Percentiles rank a stretch among this genome's conserved stretches.
These are phyloP conservation scores for Amblyjoppa fuscipennis DNA, from an alignment of 2,888 invertebrate genomes.

Conservation along the genomic window DNA sequence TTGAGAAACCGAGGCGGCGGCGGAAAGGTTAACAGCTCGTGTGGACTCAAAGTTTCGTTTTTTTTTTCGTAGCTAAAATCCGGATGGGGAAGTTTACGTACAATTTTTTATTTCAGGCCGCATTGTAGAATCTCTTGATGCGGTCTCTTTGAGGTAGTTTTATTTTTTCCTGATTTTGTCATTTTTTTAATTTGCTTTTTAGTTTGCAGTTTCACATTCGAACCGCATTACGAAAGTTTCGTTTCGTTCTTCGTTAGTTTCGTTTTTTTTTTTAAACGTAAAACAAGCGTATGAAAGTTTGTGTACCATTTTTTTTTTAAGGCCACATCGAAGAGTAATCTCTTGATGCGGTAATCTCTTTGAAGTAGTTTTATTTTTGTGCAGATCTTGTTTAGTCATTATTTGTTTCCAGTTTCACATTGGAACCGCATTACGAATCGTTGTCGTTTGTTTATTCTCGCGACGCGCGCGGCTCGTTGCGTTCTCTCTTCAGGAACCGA, in stretches of 20 bases:
- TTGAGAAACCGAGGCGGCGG: background rate
- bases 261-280: too few species aligned
- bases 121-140: too few species aligned
- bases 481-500: too few species aligned
- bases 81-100: background rate
- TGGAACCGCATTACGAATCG: background rate
- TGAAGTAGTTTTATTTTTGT: background rate
- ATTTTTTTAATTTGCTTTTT: too few species aligned
- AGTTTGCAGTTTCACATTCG: too few species aligned
- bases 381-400: background rate
- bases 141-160: too few species aligned
- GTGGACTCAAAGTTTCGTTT: background rate
- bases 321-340: background rate
- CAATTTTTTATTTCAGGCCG: background rate
- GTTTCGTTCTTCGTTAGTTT: too few species aligned
- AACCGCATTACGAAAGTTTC: too few species aligned
- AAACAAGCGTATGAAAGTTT: background rate
- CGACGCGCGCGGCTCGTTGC: background rate
- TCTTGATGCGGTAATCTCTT: background rate
- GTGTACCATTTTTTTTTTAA: background rate
- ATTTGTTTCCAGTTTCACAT: background rate
- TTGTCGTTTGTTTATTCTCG: conserved; percentile 2
- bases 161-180: too few species aligned
- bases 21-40: background rate
- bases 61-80: background rate